A percentile compares a stretch with the other conserved stretches of the same genome.
Conservation (phyloP, 2,888 invertebrate genomes). For the Coenonympha glycerion region DNA sequence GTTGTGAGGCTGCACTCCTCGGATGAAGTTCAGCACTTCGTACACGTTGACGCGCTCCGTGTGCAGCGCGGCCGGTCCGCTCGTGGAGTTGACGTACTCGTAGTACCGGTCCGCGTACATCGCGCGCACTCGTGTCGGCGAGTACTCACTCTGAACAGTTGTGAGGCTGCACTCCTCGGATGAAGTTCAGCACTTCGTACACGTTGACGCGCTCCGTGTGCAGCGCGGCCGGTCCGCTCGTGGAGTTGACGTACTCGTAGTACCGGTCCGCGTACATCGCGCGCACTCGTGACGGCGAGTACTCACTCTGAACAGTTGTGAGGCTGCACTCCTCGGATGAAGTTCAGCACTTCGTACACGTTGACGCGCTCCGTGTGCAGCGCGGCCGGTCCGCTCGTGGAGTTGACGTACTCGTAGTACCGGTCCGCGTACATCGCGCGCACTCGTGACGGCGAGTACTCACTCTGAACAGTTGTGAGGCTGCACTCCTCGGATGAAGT, state of each 20-base stretch:
- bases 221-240: slow-evolving; percentile 79
- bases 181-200: slow-evolving; percentile 85
- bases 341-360: slow-evolving; percentile 85
- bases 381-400: slow-evolving; percentile 79
- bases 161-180: slow-evolving; percentile 79
- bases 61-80: slow-evolving; percentile 80
- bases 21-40: slow-evolving; percentile 84
- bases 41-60: slow-evolving; percentile 83
- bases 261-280: slow-evolving; percentile 84
- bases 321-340: slow-evolving; percentile 81
- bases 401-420: slow-evolving; percentile 84
- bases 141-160: slow-evolving; percentile 87
- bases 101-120: slow-evolving; percentile 83
- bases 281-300: slow-evolving; percentile 80
- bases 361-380: slow-evolving; percentile 81
- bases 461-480: slow-evolving; percentile 91
- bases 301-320: slow-evolving; percentile 86
- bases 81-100: slow-evolving; percentile 83
- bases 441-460: slow-evolving; percentile 81
- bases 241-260: slow-evolving; percentile 83
- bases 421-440: slow-evolving; percentile 84
- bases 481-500: too few species aligned
- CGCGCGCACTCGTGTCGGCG: slow-evolving; percentile 81
- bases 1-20: slow-evolving; percentile 78
- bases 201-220: slow-evolving; percentile 82